Evolutionary conservation across 2,797 vertebrate genomes (phyloP), one percentile per base, ranked within the genome.

Genomic region (Clarias fuscus): DNA sequence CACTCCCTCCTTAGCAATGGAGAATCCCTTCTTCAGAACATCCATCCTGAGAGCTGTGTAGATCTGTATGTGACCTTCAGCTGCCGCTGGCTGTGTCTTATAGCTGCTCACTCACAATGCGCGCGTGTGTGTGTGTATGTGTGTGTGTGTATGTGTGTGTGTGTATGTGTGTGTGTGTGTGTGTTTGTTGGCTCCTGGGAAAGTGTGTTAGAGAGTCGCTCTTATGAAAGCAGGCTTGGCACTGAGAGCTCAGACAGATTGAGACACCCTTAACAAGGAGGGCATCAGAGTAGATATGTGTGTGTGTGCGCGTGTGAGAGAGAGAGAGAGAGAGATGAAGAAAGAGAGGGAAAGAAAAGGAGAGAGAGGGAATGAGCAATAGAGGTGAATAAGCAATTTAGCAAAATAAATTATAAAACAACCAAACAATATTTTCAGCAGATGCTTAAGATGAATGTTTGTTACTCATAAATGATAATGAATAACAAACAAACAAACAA

Each of bases 1-100:
- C 93, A 99, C 97, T 37, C 98, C 98, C 93, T 99, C 98, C 93
- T 98, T 99, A 88, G 98, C 98, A 56, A 99, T 99, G 91, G 97
- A 99, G 94, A 99, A 98, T 78, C 98, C 98, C 92, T 99, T 99
- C 97, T 96, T 97, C 88, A 97, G 94, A 89, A 95, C 95, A n/a
- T 97, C 96, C 96, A 97, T 97, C 53, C 84, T 90, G 86, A 77
- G 10, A 30, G 37, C 30, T 37, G 86, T 84, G 58, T 17, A 70
- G 75, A 27, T 59, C 68, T 84, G 22, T 64, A 24, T 48, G 61
- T 86, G 61, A 76, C 70, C 83, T 90, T 83, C 84, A 79, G 75
- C 73, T 87, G 77, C 62, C 53, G 67, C 65, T 68, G 79, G 22
- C 68, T 80, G 84, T 58, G 76, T 90, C 82, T 88, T 84, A 68